Evolutionary conservation across 2,888 invertebrate species (phyloP).

Genomic region (Tetragonisca angustula): DNA sequence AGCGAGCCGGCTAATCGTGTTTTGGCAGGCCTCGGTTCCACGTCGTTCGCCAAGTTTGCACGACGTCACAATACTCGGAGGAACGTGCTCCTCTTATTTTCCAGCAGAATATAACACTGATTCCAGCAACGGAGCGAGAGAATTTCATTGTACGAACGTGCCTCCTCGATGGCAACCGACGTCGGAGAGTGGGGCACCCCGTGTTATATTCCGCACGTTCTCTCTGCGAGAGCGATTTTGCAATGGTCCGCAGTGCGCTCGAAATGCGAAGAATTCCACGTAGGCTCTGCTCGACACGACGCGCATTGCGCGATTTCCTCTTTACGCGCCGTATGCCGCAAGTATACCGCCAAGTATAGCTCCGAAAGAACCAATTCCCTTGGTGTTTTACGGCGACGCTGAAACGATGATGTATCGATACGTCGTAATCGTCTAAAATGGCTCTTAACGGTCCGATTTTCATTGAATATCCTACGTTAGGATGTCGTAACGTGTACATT

Average conservation of each 20-base stretch:
- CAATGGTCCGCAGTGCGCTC: conserved; percentile 38
- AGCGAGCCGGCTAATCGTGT: conserved; percentile 44
- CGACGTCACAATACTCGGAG: conserved; percentile 48
- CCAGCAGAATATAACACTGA: conserved; percentile 45
- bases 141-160: conserved; percentile 56
- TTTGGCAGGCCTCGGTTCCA: conserved; percentile 41
- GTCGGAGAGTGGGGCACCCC: neutral
- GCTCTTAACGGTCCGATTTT: neutral
- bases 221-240: conserved; percentile 47
- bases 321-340: neutral
- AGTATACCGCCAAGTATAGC: neutral
- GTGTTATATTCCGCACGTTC: conserved; percentile 61
- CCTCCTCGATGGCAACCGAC: conserved; percentile 25
- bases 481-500: too few relatives aligned
- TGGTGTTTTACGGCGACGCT: too few relatives aligned
- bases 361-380: neutral
- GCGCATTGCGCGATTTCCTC: neutral
- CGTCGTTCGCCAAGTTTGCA: conserved; percentile 53
- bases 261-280: conserved; percentile 46
- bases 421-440: neutral
- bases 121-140: conserved; percentile 53
- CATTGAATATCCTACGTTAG: too few relatives aligned
- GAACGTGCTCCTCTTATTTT: conserved; percentile 30
- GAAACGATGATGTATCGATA: neutral
- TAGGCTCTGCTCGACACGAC: too few relatives aligned